Base-by-base conservation (phyloP, 2,888 invertebrate genomes). In the Trissolcus brochymenae region DNA sequence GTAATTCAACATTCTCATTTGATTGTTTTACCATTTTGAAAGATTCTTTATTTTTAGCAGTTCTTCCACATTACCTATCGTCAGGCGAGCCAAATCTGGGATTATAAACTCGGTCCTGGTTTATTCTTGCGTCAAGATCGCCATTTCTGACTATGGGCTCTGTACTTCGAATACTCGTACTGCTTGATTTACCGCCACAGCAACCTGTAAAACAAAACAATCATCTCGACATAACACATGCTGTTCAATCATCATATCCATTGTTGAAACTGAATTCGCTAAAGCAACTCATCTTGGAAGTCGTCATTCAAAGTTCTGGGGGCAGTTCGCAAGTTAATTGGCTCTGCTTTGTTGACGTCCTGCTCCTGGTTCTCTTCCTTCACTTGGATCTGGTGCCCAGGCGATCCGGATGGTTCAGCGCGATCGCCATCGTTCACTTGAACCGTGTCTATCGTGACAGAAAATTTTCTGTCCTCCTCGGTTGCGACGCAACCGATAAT, bases 101-200 rank as follows among this genome's bases (percentile, higher is more conserved):
- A 59, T 25, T 49, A n/a, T 73, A 76, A 1, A 54, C 17, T 43
- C 78, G 66, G 41, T 80, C 78, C 6, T 65, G 57, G n/a, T 76
- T 72, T 14, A 75, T 62, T 46, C 78, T 53, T 46, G 57, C 62
- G 25, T 78, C 78, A 13, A 71, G 67, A 53, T 78, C 78, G 21
- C 78, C 76, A 51, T 80, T 80, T 40, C 79, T 73, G 13, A 76
- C 67, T 13, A 73, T 71, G 9, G 77, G 50, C 29, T 80, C 79
- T 1, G 76, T 64, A 46, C 79, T 78, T 6, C 78, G 61, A 13
- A 75, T 55, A 46, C 25, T 71, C 11, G 66, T 57, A 9, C 50
- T 13, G 29, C 72, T 29, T 35, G 74, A 50, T 61, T 76, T 76
- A 6, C 72, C 43, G 35, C 76, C 67, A 35, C 79, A 79, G 35